Conservation (phyloP, 2,888 invertebrate genomes). For the Eupithecia tripunctaria region DNA sequence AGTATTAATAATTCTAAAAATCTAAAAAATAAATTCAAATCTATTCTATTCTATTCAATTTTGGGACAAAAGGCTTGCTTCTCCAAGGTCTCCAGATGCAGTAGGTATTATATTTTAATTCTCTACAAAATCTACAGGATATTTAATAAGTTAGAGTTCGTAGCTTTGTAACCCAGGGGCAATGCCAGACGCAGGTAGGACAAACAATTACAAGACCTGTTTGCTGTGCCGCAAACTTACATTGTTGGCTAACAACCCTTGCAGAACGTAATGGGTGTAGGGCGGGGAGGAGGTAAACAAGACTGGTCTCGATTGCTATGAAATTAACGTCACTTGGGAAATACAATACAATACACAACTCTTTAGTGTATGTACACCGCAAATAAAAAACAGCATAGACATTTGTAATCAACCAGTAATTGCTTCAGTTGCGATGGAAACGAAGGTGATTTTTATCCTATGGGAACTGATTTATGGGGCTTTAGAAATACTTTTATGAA, state of each 20-base stretch:
- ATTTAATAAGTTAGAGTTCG: background rate
- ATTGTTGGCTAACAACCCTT: slow-evolving; percentile 17
- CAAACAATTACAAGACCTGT: slow-evolving; percentile 26
- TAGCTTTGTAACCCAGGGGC: background rate
- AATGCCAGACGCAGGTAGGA: slow-evolving; percentile 16
- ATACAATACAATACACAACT: background rate
- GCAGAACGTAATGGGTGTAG: background rate
- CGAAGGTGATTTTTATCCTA: no score
- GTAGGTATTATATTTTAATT: background rate
- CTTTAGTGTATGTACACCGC: no score
- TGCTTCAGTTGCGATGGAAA: no score
- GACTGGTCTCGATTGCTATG: background rate
- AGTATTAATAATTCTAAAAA: no score
- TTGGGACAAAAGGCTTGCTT: background rate
- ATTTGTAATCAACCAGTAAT: no score
- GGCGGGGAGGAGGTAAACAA: background rate
- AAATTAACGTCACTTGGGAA: background rate
- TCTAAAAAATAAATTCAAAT: no score
- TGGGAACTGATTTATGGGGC: no score
- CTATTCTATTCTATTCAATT: no score
- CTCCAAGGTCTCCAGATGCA: background rate
- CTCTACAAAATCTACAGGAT: background rate
- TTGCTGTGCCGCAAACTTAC: slow-evolving; percentile 26
- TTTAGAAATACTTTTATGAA: no score
- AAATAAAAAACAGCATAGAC: background rate